A percentile compares a stretch with the other conserved stretches of the same genome.
Evolutionary conservation across 2,797 vertebrate species (phyloP).

Genomic region (Odontamblyopus rebecca): DNA sequence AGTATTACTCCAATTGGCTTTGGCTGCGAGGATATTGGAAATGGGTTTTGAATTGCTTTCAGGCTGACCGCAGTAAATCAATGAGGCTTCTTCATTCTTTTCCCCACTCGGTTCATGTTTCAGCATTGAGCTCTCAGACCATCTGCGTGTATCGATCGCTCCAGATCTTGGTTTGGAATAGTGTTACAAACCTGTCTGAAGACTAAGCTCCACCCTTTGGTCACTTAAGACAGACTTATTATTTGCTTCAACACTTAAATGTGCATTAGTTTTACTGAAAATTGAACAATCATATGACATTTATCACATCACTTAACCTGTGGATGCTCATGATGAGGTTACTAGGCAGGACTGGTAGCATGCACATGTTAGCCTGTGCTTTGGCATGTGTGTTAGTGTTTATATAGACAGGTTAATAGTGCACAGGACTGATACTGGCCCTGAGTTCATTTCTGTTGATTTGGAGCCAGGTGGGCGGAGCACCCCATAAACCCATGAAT

Average conservation of each 20-base stretch:
- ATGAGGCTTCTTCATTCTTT: conserved; percentile 60
- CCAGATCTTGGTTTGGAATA: conserved; percentile 28
- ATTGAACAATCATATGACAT: background rate
- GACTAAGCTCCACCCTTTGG: conserved; percentile 31
- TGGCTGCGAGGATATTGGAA: conserved; percentile 40
- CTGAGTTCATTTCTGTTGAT: conserved; percentile 52
- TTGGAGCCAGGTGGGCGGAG: conserved; percentile 53
- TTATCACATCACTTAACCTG: background rate
- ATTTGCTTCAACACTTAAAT: too few species aligned
- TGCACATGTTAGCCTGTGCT: conserved; percentile 41
- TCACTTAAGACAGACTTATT: background rate
- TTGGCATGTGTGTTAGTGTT: conserved; percentile 53
- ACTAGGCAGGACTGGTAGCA: conserved; percentile 26
- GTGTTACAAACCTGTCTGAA: conserved; percentile 43
- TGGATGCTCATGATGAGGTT: conserved; percentile 9
- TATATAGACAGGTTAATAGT: conserved; percentile 47
- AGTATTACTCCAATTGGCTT: conserved; percentile 21
- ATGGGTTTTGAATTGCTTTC: conserved; percentile 63
- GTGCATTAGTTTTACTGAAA: background rate
- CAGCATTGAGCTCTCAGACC: conserved; percentile 54
- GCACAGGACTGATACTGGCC: conserved; percentile 42
- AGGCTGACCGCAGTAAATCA: conserved; percentile 66
- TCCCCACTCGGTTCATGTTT: conserved; percentile 71
- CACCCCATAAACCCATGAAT: conserved; percentile 64
- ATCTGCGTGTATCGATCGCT: conserved; percentile 72